Evolutionary conservation across 2,888 invertebrate species (phyloP), one percentile per base, ranked within the genome.

Genomic region (Drosophila fungiperda): DNA sequence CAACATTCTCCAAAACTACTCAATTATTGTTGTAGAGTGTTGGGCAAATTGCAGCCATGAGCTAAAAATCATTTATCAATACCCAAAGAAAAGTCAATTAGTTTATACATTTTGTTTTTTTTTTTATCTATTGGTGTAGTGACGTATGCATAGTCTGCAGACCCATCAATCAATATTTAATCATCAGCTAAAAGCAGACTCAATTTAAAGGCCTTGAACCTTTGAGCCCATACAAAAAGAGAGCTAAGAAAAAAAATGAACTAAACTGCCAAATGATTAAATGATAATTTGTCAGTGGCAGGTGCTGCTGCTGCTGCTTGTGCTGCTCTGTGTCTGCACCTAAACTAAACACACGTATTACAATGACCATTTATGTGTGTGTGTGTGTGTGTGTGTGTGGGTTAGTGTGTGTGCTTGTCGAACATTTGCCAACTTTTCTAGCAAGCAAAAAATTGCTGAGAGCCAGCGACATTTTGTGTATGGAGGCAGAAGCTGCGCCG

Each of bases 241-340:
- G 45, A 23, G 20, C 45, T 23, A 42, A 15, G 48, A 52, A 32
- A 11, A 40, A 40, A 36, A 53, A 40, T 58, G 15, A 42, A 57
- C 66, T 63, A 80, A 80, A 68, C 71, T 76, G 75, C 54, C 59
- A 75, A 76, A 78, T 86, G 86, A 87, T 87, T 86, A 81, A 87
- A 87, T 81, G 87, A 87, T 80, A 79, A 86, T 84, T 87, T 87
- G 86, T 86, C 86, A 86, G 67, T 53, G 75, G 76, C 86, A 87
- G 74, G 74, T 80, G 67, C 64, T 68, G 67, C n/a, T 50, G 55
- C 54, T 68, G 54, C 52, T 53, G 20, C 4, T 26, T 26, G 26
- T 26, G 26, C 26, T 4, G 3, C 26, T 29, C 6, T 48, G 40
- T 68, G 67, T 52, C 53, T 64, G 49, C 45, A 59, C 76, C 77